These are phyloP conservation scores for Plagodis pulveraria DNA, from an alignment of 2,888 invertebrate genomes.

Conservation along the genomic window DNA sequence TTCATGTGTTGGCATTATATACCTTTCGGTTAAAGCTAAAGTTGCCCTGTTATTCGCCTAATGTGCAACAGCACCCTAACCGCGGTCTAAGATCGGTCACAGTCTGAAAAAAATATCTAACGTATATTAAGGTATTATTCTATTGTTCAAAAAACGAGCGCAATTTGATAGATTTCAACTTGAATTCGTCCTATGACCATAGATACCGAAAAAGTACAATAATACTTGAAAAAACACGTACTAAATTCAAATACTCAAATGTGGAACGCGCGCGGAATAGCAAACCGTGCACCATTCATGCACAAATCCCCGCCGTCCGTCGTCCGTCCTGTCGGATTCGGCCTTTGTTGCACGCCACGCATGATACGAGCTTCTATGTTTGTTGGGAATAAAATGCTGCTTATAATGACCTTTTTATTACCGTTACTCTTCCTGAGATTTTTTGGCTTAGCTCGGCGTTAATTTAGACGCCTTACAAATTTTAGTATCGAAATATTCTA, in stretches of 20 bases:
- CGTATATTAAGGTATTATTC: not conserved
- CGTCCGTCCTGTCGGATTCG: slow-evolving; percentile 18
- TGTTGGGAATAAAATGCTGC: slow-evolving; percentile 33
- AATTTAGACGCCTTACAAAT: no score
- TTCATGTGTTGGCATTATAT: no score
- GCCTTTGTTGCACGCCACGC: slow-evolving; percentile 31
- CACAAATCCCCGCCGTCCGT: slow-evolving; percentile 27
- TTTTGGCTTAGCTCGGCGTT: no score
- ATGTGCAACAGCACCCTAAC: no score
- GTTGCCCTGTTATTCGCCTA: no score
- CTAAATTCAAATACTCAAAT: slow-evolving; percentile 30
- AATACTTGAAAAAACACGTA: slow-evolving; percentile 4
- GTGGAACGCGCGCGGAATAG: slow-evolving; percentile 28
- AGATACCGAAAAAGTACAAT: not conserved
- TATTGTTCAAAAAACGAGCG: not conserved
- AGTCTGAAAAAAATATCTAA: not conserved
- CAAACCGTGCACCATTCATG: slow-evolving; percentile 27
- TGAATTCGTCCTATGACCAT: not conserved
- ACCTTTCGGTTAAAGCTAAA: no score
- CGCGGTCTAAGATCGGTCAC: no score
- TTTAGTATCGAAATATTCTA: no score
- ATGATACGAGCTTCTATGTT: slow-evolving; percentile 23
- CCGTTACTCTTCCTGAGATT: no score
- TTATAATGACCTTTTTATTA: not conserved
- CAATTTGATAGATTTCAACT: not conserved